phyloP scores from a whole-genome alignment of 1,140 invertebrate species.

The Latrodectus geometricus region DNA sequence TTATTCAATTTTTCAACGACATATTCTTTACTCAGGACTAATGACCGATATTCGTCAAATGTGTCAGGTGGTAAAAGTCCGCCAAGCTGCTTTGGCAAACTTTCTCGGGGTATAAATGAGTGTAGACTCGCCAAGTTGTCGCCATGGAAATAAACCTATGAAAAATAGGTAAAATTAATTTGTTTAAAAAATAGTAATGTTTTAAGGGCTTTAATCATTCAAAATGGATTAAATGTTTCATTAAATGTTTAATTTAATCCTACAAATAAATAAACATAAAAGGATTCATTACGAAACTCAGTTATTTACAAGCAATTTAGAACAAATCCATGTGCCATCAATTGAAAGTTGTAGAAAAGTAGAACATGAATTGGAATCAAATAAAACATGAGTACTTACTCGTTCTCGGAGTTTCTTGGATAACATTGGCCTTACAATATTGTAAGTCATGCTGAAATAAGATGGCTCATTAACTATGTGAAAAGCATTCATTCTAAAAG shows the following conservation, averaged over 20 bases:
- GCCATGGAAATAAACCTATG: constrained; percentile 19
- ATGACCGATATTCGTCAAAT: not conserved
- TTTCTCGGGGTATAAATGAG: not conserved
- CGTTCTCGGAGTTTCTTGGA: constrained; percentile 15
- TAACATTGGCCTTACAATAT: constrained; percentile 3
- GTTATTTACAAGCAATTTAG: too few species aligned
- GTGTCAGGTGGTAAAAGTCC: not conserved
- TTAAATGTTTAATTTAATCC: not conserved
- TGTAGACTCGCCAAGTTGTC: constrained; percentile 5
- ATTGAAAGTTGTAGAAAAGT: too few species aligned
- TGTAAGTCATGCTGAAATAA: not conserved
- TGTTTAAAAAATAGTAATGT: too few species aligned
- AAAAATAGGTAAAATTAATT: too few species aligned
- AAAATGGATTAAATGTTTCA: not conserved
- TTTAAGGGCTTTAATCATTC: not conserved
- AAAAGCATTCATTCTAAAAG: not conserved
- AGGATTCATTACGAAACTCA: too few species aligned
- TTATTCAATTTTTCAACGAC: not conserved
- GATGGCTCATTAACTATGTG: constrained; percentile 1
- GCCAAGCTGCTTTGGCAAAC: constrained; percentile 11
- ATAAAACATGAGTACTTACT: not conserved
- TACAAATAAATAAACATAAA: too few species aligned
- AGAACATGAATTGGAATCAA: too few species aligned
- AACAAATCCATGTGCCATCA: too few species aligned
- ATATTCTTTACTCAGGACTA: not conserved